phyloP scores from a whole-genome alignment of 2,888 invertebrate species.

The Dyspetes luteomarginatus region DNA sequence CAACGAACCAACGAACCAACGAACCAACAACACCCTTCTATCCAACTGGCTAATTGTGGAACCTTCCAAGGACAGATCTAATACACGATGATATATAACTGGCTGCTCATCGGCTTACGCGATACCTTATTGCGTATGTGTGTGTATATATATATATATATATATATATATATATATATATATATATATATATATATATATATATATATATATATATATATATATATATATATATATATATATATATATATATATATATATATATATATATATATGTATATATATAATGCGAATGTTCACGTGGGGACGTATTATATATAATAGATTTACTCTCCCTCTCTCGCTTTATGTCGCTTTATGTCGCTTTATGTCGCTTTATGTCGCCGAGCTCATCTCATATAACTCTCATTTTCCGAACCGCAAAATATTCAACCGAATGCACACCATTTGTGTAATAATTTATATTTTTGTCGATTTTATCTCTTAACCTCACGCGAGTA shows the following conservation, averaged over 20 bases:
- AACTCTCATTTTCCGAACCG: no score
- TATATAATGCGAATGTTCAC: neutral
- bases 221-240: neutral
- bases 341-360: no score
- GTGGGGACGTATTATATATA: neutral
- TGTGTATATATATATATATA: neutral
- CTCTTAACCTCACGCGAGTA: neutral
- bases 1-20: neutral
- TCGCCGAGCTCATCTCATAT: no score
- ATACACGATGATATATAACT: neutral
- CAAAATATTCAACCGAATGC: neutral
- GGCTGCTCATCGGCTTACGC: neutral
- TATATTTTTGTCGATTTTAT: neutral
- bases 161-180: neutral
- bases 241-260: neutral
- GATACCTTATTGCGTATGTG: neutral
- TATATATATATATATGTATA: neutral
- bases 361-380: no score
- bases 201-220: neutral
- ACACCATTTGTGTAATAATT: neutral
- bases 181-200: neutral
- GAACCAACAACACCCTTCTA: neutral
- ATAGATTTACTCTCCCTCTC: neutral
- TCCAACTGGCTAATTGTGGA: neutral
- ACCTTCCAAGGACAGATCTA: neutral